These are phyloP conservation scores for Ahaetulla prasina DNA, from an alignment of 2,113 vertebrate genomes.

Conservation along the genomic window DNA sequence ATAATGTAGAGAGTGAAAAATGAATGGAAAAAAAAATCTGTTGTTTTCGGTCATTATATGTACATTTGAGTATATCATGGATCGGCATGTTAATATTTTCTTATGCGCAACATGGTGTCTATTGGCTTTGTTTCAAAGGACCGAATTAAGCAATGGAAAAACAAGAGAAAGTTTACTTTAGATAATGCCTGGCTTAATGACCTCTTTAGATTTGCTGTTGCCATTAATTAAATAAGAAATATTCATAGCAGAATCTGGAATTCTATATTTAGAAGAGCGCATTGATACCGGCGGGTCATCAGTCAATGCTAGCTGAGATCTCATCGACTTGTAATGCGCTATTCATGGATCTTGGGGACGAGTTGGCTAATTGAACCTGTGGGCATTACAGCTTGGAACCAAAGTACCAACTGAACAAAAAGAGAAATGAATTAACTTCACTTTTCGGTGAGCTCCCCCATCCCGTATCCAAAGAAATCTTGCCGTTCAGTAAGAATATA, in stretches of 20 bases:
- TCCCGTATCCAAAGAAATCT: not conserved
- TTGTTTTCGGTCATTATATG: conserved; percentile 18
- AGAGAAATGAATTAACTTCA: not conserved
- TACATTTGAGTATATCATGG: not conserved
- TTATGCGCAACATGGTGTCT: not conserved
- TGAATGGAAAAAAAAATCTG: conserved; percentile 1
- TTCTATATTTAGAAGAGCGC: not conserved
- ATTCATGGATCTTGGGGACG: not conserved
- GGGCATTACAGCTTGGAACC: not conserved
- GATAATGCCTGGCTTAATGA: not conserved
- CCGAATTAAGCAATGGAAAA: conserved; percentile 1
- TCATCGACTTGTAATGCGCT: not conserved
- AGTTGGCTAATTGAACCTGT: not conserved
- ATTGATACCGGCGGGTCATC: not conserved
- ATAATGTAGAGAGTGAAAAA: not conserved
- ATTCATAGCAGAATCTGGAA: not conserved
- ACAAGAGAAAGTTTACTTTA: not conserved
- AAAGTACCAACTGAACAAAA: not conserved
- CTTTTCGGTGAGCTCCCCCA: not conserved
- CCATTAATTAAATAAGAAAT: not conserved
- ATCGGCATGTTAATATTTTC: conserved; percentile 1
- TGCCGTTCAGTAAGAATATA: not conserved
- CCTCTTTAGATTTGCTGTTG: not conserved
- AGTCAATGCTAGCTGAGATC: not conserved
- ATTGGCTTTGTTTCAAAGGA: not conserved